A percentile compares a stretch with the other conserved stretches of the same genome.
phyloP scores from a whole-genome alignment of 2,113 vertebrate genomes.

The Sylvia atricapilla region DNA sequence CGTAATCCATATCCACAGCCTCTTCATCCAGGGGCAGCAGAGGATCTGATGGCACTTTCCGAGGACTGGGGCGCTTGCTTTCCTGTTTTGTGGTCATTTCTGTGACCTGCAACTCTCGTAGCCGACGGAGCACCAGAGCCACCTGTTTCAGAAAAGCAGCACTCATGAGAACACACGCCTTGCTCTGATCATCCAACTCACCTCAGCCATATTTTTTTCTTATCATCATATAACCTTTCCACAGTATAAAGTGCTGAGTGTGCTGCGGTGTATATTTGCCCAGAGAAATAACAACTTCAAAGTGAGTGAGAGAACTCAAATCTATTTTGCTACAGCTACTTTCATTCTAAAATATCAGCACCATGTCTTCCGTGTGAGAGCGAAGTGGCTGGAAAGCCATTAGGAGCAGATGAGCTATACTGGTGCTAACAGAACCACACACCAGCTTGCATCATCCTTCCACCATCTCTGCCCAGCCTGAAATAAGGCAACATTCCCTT shows the following conservation, averaged over 20 bases:
- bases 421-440: not conserved
- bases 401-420: not conserved
- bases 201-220: not conserved
- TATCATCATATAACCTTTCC: not conserved
- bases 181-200: not conserved
- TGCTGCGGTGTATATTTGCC: not conserved
- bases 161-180: not conserved
- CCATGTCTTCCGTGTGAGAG: not conserved
- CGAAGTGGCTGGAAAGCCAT: not conserved
- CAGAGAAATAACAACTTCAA: not conserved
- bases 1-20: conserved; percentile 92
- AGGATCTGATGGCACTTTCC: conserved; percentile 81
- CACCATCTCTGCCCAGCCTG: not conserved
- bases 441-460: not conserved
- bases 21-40: conserved; percentile 92
- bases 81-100: conserved; percentile 85
- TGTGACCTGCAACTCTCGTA: conserved; percentile 90
- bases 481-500: not conserved
- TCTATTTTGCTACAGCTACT: not conserved
- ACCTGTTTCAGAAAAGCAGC: conserved; percentile 77
- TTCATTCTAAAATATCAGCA: not conserved
- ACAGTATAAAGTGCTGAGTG: not conserved
- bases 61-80: conserved; percentile 86
- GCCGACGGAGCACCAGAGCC: conserved; percentile 90
- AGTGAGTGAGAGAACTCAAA: not conserved